phyloP scores from a whole-genome alignment of 2,888 invertebrate genomes.

The Phoenoteleia sp. region DNA sequence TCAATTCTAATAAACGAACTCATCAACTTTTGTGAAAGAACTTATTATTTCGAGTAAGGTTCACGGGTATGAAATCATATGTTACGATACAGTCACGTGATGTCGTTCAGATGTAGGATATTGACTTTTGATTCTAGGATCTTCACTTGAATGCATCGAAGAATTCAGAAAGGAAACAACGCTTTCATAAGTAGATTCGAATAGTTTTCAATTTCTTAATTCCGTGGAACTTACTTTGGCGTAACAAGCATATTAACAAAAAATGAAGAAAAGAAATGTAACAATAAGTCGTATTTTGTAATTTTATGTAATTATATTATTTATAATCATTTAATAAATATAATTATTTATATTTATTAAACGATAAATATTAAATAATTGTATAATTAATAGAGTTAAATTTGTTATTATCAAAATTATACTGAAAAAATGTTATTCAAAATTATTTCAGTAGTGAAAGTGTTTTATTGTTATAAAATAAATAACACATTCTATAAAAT shows the following conservation, averaged over 20 bases:
- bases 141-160: constrained; percentile 59
- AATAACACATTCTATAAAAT: too few species aligned
- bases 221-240: neutral
- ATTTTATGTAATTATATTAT: too few species aligned
- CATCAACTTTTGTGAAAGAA: constrained; percentile 8
- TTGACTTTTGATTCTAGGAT: constrained; percentile 64
- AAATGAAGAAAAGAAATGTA: too few species aligned
- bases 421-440: too few species aligned
- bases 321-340: too few species aligned
- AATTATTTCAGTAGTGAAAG: too few species aligned
- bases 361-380: too few species aligned
- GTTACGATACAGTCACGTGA: constrained; percentile 29
- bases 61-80: constrained; percentile 47
- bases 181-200: constrained; percentile 27
- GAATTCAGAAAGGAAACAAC: constrained; percentile 37
- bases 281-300: too few species aligned
- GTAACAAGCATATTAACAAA: neutral
- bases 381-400: too few species aligned
- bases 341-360: too few species aligned
- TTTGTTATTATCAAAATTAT: too few species aligned
- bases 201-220: constrained; percentile 38
- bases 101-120: constrained; percentile 48
- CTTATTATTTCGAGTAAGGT: constrained; percentile 56
- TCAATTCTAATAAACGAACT: constrained; percentile 6
- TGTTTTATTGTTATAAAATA: too few species aligned